These are phyloP conservation scores for Drosophila funebris DNA, from an alignment of 1,140 invertebrate genomes.

Conservation along the genomic window DNA sequence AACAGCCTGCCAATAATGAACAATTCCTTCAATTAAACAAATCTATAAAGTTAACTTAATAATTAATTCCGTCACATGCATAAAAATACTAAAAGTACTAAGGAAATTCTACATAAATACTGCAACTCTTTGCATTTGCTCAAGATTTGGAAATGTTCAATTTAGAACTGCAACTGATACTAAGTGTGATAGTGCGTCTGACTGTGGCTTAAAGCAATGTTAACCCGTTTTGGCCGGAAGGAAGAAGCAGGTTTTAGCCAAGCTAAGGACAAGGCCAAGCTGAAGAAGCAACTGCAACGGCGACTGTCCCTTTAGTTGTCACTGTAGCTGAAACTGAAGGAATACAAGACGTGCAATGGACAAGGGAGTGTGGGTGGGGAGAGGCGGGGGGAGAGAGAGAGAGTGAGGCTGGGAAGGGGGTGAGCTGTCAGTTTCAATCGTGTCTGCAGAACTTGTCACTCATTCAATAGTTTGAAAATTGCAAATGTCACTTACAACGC, in stretches of 20 bases:
- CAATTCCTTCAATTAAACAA: not conserved
- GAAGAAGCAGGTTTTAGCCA: not conserved
- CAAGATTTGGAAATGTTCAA: conserved; percentile 19
- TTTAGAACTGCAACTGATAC: not conserved
- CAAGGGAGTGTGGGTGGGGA: not conserved
- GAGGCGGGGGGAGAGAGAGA: not conserved
- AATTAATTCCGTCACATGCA: conserved; percentile 3
- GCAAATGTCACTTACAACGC: conserved; percentile 83
- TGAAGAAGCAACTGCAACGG: conserved; percentile 5
- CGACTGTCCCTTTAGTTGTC: conserved; percentile 13
- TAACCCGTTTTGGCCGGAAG: not conserved
- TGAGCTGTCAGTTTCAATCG: conserved; percentile 81
- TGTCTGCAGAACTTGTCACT: conserved; percentile 83
- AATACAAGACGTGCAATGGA: conserved; percentile 21
- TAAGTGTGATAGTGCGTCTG: not conserved
- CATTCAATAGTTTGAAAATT: conserved; percentile 84
- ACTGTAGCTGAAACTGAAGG: conserved; percentile 13
- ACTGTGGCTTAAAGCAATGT: not conserved
- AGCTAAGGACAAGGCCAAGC: conserved; percentile 4
- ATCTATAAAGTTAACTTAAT: conserved; percentile 14
- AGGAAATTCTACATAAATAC: not conserved
- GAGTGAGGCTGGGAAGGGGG: not conserved
- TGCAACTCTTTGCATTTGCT: conserved; percentile 1
- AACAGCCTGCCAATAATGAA: no score
- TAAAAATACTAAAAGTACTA: not conserved